These are phyloP conservation scores for Alca torda DNA, from an alignment of 2,797 vertebrate genomes.

Conservation along the genomic window DNA sequence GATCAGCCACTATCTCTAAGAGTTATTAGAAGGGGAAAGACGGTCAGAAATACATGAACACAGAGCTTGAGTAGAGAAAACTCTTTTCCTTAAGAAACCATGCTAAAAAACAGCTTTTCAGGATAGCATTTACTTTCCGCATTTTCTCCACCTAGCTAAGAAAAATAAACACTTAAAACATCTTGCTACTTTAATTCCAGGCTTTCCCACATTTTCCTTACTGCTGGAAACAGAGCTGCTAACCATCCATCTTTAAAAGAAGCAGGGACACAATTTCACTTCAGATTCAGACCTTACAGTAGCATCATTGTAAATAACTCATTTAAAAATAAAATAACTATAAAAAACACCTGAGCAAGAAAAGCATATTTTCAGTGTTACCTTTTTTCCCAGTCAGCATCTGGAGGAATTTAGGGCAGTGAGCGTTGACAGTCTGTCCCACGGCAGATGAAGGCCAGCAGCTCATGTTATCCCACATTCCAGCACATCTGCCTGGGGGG, in stretches of 20 bases:
- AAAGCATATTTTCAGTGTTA: slow-evolving; percentile 48
- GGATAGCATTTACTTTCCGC: background rate
- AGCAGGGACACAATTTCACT: background rate
- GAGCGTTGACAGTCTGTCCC: slow-evolving; percentile 80
- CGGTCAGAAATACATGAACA: background rate
- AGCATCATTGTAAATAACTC: background rate
- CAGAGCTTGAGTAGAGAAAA: background rate
- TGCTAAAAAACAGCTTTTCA: background rate
- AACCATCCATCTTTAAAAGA: background rate
- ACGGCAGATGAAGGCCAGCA: slow-evolving; percentile 83
- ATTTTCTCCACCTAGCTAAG: background rate
- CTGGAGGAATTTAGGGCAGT: slow-evolving; percentile 81
- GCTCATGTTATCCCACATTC: slow-evolving; percentile 86
- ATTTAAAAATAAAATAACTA: background rate
- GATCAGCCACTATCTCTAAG: background rate
- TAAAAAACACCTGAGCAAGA: background rate
- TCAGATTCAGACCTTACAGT: background rate
- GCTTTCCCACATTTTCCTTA: background rate
- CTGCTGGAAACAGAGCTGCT: background rate
- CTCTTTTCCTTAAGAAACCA: background rate
- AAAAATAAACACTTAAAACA: background rate
- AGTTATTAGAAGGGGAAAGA: background rate
- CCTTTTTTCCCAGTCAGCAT: slow-evolving; percentile 78
- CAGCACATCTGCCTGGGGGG: slow-evolving; percentile 70
- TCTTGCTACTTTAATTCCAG: background rate